A percentile compares a stretch with the other conserved stretches of the same genome.
These are phyloP conservation scores for Asteroscopus sphinx DNA, from an alignment of 2,888 invertebrate species.

Conservation along the genomic window DNA sequence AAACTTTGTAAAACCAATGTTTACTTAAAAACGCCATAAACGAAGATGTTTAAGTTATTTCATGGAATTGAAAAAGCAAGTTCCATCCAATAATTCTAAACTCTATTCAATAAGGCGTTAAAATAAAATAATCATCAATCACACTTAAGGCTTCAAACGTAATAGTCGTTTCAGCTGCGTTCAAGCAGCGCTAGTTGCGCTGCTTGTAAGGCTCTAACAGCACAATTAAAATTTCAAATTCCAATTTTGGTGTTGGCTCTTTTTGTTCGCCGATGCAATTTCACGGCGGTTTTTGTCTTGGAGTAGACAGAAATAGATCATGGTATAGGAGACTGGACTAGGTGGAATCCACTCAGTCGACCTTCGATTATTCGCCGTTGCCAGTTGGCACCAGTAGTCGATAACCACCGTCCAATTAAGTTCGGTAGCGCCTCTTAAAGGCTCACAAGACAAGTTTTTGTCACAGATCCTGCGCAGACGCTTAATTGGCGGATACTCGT, in stretches of 20 bases:
- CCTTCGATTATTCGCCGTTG: constrained; percentile 78
- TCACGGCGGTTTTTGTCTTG: constrained; percentile 67
- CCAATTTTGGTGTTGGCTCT: constrained; percentile 67
- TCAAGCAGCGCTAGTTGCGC: constrained; percentile 41
- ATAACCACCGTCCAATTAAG: constrained; percentile 85
- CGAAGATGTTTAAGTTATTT: not conserved
- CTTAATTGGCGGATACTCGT: constrained; percentile 87
- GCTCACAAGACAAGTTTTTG: constrained; percentile 83
- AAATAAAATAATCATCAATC: constrained; percentile 65
- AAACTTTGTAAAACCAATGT: not conserved
- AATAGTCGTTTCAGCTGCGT: constrained; percentile 51
- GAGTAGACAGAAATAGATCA: constrained; percentile 72
- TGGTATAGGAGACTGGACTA: constrained; percentile 46
- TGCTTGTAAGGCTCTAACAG: constrained; percentile 60
- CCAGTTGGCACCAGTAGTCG: constrained; percentile 72
- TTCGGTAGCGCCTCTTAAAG: constrained; percentile 85
- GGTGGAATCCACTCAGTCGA: constrained; percentile 62
- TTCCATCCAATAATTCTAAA: constrained; percentile 24
- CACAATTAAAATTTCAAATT: constrained; percentile 75
- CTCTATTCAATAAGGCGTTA: constrained; percentile 52
- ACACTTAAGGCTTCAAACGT: constrained; percentile 57
- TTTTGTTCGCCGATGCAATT: constrained; percentile 65
- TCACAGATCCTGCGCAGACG: constrained; percentile 67
- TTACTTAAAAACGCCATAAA: not conserved
- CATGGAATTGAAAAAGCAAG: constrained; percentile 9